Conservation (phyloP, 2,888 invertebrate species). For the Venusia cambrica region DNA sequence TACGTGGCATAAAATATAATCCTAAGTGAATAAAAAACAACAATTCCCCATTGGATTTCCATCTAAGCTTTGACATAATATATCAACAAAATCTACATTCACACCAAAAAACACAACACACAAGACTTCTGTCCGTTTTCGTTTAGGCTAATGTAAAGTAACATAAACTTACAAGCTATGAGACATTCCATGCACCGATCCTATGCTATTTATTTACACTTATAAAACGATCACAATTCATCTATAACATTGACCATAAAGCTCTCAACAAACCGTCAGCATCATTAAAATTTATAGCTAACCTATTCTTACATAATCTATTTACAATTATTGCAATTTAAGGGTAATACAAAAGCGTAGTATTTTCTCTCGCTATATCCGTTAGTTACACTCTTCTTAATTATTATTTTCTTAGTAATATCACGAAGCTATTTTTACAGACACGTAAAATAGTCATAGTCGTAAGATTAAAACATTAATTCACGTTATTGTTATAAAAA, state of each 20-base stretch:
- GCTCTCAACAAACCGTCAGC: conserved; percentile 50
- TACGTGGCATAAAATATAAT: no score
- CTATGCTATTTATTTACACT: conserved; percentile 39
- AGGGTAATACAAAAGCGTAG: conserved; percentile 18
- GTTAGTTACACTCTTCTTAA: conserved; percentile 33
- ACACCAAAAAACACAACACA: conserved; percentile 16
- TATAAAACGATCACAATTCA: conserved; percentile 34
- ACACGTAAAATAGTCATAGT: conserved; percentile 54
- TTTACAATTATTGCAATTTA: conserved; percentile 41
- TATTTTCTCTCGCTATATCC: conserved; percentile 25
- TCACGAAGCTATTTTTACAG: conserved; percentile 66
- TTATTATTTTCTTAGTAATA: conserved; percentile 52
- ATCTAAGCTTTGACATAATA: no score
- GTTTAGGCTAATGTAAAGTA: conserved; percentile 17
- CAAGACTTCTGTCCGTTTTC: no score
- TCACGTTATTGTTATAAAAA: conserved; percentile 29
- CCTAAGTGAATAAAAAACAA: no score
- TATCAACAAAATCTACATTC: conserved; percentile 15
- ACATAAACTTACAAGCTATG: conserved; percentile 39
- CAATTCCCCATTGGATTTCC: no score
- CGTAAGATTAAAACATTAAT: conserved; percentile 46
- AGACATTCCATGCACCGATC: conserved; percentile 55
- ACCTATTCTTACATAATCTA: conserved; percentile 39
- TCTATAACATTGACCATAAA: conserved; percentile 42
- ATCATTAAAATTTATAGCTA: conserved; percentile 49